Evolutionary conservation across 2,888 invertebrate genomes (phyloP).

Genomic region (Dicycla oo): DNA sequence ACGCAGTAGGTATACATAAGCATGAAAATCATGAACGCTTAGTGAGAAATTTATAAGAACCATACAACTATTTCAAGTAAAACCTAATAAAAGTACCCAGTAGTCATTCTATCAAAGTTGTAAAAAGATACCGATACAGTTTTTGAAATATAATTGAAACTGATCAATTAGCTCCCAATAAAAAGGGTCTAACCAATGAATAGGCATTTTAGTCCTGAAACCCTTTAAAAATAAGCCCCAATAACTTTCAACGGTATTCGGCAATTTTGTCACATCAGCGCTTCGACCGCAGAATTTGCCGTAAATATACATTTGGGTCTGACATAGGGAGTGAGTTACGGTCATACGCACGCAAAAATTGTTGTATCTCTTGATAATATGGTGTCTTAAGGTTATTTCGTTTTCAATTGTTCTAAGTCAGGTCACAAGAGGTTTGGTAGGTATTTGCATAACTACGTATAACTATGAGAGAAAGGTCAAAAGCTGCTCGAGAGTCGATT

Average conservation of each 20-base stretch:
- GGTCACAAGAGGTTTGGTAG: slow-evolving; percentile 3
- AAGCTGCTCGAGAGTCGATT: too few species aligned
- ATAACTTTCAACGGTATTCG: slow-evolving; percentile 44
- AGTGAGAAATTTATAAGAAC: not conserved
- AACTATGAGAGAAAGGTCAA: too few species aligned
- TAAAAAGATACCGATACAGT: not conserved
- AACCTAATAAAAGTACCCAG: not conserved
- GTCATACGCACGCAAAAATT: slow-evolving; percentile 61
- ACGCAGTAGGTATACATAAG: too few species aligned
- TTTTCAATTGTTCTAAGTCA: slow-evolving; percentile 15
- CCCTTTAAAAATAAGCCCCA: slow-evolving; percentile 44
- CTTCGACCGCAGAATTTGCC: slow-evolving; percentile 31
- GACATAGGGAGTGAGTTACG: slow-evolving; percentile 69
- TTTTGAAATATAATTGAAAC: slow-evolving; percentile 15
- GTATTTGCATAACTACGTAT: too few species aligned
- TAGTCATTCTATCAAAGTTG: not conserved
- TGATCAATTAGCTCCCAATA: slow-evolving; percentile 6
- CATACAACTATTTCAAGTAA: not conserved
- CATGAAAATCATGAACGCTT: not conserved
- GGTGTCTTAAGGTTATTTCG: slow-evolving; percentile 34
- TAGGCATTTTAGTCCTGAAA: slow-evolving; percentile 19
- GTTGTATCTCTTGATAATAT: slow-evolving; percentile 65
- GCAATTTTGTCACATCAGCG: slow-evolving; percentile 58
- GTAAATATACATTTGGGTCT: slow-evolving; percentile 66
- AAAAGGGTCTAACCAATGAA: not conserved